A percentile compares a stretch with the other conserved stretches of the same genome.
phyloP scores from a whole-genome alignment of 2,888 invertebrate genomes.

The Sphaeridia pumilis region DNA sequence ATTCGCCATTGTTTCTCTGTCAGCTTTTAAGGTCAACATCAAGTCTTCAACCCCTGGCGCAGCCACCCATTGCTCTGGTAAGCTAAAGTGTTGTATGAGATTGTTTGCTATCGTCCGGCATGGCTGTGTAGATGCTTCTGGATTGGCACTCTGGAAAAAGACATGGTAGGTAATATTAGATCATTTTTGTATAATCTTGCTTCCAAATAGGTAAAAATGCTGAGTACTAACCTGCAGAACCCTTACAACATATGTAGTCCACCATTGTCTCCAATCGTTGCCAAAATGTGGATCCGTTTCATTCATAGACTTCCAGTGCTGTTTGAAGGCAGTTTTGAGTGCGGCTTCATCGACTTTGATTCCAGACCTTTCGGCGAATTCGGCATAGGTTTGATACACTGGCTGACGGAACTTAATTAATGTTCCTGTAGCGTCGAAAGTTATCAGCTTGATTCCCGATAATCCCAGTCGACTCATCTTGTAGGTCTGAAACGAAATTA shows the following conservation, averaged over 20 bases:
- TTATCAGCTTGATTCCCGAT: conserved; percentile 44
- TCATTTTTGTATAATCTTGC: no score
- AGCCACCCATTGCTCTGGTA: conserved; percentile 59
- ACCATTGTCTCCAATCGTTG: conserved; percentile 67
- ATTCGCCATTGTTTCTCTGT: not conserved
- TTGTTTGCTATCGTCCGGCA: conserved; percentile 32
- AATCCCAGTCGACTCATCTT: not conserved
- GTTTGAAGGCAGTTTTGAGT: conserved; percentile 47
- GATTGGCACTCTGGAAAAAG: not conserved
- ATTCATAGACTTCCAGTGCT: conserved; percentile 53
- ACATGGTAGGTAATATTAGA: not conserved
- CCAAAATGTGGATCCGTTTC: conserved; percentile 71
- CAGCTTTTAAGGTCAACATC: conserved; percentile 29
- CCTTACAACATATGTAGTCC: conserved; percentile 55
- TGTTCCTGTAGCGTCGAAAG: conserved; percentile 82
- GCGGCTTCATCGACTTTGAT: conserved; percentile 39
- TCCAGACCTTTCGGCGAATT: conserved; percentile 58
- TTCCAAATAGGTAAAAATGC: not conserved
- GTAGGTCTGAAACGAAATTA: no score
- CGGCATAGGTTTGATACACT: conserved; percentile 62
- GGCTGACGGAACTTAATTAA: conserved; percentile 57
- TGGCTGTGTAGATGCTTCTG: conserved; percentile 6
- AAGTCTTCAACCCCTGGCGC: conserved; percentile 54
- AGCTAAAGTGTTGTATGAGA: conserved; percentile 50
- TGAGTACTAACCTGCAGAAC: conserved; percentile 51